These are phyloP conservation scores for Megalops cyprinoides DNA, from an alignment of 2,797 vertebrate genomes.

Conservation along the genomic window DNA sequence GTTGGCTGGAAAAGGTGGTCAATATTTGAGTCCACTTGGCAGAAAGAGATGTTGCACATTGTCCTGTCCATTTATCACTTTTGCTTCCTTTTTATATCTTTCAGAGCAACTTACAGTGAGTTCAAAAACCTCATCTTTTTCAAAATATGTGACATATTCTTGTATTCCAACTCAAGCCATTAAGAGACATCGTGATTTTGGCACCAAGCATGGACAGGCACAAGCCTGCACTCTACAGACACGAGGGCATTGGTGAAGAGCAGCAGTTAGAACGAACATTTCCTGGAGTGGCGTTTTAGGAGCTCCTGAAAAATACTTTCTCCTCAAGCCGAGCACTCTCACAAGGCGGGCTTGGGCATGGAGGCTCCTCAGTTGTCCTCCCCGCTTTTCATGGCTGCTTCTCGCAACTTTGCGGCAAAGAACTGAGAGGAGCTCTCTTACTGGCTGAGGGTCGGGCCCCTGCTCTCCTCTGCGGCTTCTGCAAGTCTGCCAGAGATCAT, in stretches of 20 bases:
- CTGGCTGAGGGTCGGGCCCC: constrained; percentile 53
- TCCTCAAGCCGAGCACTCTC: constrained; percentile 12
- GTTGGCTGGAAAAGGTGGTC: constrained; percentile 90
- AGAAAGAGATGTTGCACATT: constrained; percentile 86
- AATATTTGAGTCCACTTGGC: constrained; percentile 87
- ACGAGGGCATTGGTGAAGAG: not conserved
- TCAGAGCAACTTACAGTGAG: constrained; percentile 24
- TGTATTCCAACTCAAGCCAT: constrained; percentile 40
- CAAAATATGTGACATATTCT: constrained; percentile 18
- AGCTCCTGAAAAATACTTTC: not conserved
- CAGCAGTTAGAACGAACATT: not conserved
- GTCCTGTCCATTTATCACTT: constrained; percentile 47
- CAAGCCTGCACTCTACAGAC: not conserved
- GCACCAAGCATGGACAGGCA: constrained; percentile 10
- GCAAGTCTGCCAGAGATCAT: constrained; percentile 64
- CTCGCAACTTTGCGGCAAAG: constrained; percentile 24
- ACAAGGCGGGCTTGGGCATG: constrained; percentile 16
- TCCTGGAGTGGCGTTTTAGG: constrained; percentile 6
- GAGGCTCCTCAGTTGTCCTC: constrained; percentile 40
- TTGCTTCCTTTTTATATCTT: constrained; percentile 2
- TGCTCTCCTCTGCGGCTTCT: constrained; percentile 49
- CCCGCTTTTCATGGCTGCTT: constrained; percentile 27
- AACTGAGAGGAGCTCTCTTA: constrained; percentile 64
- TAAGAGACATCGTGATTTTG: constrained; percentile 4
- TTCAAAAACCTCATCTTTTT: constrained; percentile 38